phyloP scores from a whole-genome alignment of 2,797 vertebrate genomes.

The Scolopax rusticola region DNA sequence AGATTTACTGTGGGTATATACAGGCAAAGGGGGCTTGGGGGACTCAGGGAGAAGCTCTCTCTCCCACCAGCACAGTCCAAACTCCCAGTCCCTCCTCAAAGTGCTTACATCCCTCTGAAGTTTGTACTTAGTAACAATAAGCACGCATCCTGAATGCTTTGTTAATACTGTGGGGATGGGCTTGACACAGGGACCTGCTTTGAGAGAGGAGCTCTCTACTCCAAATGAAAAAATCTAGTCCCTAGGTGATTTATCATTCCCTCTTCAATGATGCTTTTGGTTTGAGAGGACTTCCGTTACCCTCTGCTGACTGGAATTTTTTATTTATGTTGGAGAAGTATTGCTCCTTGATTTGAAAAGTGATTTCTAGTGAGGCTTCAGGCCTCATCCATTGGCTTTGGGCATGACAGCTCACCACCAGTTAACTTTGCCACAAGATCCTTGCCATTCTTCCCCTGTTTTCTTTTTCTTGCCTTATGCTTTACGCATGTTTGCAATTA shows the following conservation, averaged over 20 bases:
- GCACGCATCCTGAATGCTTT: neutral
- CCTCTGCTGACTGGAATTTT: conserved; percentile 48
- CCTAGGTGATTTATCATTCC: conserved; percentile 30
- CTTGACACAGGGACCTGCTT: neutral
- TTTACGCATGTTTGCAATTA: conserved; percentile 71
- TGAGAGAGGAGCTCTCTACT: conserved; percentile 2
- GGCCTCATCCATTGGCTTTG: conserved; percentile 39
- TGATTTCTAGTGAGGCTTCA: conserved; percentile 13
- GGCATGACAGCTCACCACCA: conserved; percentile 21
- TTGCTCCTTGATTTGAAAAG: conserved; percentile 63
- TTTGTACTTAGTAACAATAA: neutral
- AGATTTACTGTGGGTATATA: neutral
- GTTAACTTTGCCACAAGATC: neutral
- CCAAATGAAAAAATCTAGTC: conserved; percentile 20
- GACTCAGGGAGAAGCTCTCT: neutral
- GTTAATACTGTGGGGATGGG: neutral
- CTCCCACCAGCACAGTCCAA: neutral
- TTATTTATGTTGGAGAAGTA: conserved; percentile 43
- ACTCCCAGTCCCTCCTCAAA: neutral
- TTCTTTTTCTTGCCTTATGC: conserved; percentile 60
- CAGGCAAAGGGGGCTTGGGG: neutral
- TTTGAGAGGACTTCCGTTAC: conserved; percentile 45
- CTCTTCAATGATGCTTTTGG: conserved; percentile 31
- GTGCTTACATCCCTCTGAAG: neutral
- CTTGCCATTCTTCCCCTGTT: conserved; percentile 43